Evolutionary conservation across 2,113 vertebrate species (phyloP).

Genomic region (Alectura lathami): DNA sequence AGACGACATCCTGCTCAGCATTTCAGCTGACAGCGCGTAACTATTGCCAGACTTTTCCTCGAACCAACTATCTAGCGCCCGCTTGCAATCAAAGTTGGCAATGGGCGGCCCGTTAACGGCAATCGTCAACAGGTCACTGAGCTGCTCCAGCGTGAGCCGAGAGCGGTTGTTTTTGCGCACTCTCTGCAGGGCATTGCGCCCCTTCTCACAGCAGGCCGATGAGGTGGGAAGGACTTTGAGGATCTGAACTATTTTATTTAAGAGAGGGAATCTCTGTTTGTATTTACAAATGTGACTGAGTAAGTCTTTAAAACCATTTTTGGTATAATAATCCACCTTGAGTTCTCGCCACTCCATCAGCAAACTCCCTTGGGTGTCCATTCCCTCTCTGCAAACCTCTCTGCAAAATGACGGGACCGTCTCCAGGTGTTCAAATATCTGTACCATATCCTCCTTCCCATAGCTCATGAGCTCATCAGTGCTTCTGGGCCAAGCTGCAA

Average conservation of each 20-base stretch:
- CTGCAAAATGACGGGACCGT: conserved; percentile 80
- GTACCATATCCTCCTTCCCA: conserved; percentile 91
- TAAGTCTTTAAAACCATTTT: conserved; percentile 91
- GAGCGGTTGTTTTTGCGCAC: conserved; percentile 89
- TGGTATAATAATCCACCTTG: conserved; percentile 91
- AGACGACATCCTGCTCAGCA: conserved; percentile 86
- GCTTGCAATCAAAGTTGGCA: conserved; percentile 89
- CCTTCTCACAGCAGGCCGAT: conserved; percentile 89
- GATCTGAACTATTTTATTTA: conserved; percentile 89
- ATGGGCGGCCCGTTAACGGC: conserved; percentile 91
- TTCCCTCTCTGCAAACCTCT: conserved; percentile 79
- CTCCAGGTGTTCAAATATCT: conserved; percentile 89
- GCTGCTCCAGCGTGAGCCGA: conserved; percentile 89
- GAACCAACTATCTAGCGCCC: conserved; percentile 95
- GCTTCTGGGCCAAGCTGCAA: conserved; percentile 87
- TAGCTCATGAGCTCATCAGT: conserved; percentile 87
- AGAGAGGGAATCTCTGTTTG: conserved; percentile 89
- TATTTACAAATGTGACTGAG: conserved; percentile 89
- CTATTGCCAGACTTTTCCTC: conserved; percentile 94
- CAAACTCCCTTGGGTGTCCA: conserved; percentile 81
- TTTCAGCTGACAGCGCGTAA: conserved; percentile 84
- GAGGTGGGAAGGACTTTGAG: conserved; percentile 91
- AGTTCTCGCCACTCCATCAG: conserved; percentile 92
- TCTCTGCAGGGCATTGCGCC: conserved; percentile 85
- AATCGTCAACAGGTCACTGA: conserved; percentile 89